Evolutionary conservation across 1,140 invertebrate species (phyloP).

Genomic region (Plectrocnemia conspersa): DNA sequence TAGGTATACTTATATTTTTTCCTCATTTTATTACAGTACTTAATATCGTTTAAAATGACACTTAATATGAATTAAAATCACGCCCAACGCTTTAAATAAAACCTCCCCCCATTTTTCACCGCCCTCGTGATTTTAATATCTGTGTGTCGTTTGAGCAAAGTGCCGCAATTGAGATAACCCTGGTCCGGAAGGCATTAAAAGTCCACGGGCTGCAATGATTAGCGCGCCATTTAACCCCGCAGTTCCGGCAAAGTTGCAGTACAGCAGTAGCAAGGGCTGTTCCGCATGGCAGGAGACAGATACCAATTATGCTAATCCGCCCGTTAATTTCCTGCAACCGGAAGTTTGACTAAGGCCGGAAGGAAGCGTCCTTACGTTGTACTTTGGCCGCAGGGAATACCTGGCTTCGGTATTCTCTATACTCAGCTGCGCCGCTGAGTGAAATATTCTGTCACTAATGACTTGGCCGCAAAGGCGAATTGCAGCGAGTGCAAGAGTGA

Average conservation of each 20-base stretch:
- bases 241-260: slow-evolving; percentile 4
- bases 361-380: slow-evolving; percentile 30
- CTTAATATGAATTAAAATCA: too few relatives aligned
- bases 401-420: neutral
- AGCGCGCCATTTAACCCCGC: slow-evolving; percentile 26
- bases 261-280: slow-evolving; percentile 6
- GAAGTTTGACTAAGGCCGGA: slow-evolving; percentile 25
- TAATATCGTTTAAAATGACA: too few relatives aligned
- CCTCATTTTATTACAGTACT: too few relatives aligned
- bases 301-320: slow-evolving; percentile 35
- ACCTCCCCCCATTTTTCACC: neutral
- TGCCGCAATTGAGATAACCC: slow-evolving; percentile 15
- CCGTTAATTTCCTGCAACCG: slow-evolving; percentile 32
- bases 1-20: too few relatives aligned
- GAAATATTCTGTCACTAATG: too few relatives aligned
- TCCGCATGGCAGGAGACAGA: slow-evolving; percentile 27
- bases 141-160: neutral
- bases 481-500: too few relatives aligned
- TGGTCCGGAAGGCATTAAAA: slow-evolving; percentile 5
- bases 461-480: too few relatives aligned
- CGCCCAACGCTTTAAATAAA: neutral
- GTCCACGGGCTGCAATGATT: slow-evolving; percentile 20
- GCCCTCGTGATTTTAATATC: neutral
- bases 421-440: neutral
- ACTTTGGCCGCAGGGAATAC: neutral